Evolutionary conservation across 2,797 vertebrate species (phyloP), one percentile per base, ranked within the genome.

Genomic region (Enteromius unitaeniatus): DNA sequence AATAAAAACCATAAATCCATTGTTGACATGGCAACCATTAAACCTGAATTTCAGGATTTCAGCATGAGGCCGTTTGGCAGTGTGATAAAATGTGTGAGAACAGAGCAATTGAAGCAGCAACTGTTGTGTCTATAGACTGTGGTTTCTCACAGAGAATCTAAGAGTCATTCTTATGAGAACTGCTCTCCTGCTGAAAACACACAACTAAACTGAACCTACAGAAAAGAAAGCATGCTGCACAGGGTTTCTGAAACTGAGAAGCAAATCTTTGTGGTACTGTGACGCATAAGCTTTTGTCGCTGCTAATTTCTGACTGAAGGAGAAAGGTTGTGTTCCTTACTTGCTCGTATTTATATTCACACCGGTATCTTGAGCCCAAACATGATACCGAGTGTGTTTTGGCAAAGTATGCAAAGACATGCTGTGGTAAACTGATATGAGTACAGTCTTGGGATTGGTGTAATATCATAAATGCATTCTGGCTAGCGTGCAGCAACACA

Each of bases 11-110:
- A 89, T 89, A 90, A 90, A 90, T 90, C 88, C 85, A 91, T 83
- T 90, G 90, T 93, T 93, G 90, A 93, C 92, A 94, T 94, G 91
- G 87, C 86, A 91, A 90, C 90, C 88, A 92, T 90, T 92, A 90
- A 90, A 89, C 82, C 64, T 92, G 90, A 88, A 90, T 91, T 91
- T 87, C 81, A 88, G 82, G 79, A 72, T 87, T 91, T 85, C 83
- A 87, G 89, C 86, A 79, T 86, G 87, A 84, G 82, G 88, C 86
- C 81, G 62, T 79, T 83, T 81, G 62, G 60, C 84, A 83, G 82
- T 79, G 82, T 86, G 87, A 88, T 84, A 84, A 88, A 85, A 88
- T 83, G 86, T 84, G 78, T 88, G 82, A 93, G 90, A 68, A 87
- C 84, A 90, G 83, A 90, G 86, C 84, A 89, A 89, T 83, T 85